A percentile compares a stretch with the other conserved stretches of the same genome.
These are phyloP conservation scores for Capreolus pygargus DNA, from an alignment of 2,113 vertebrate species.

Conservation along the genomic window DNA sequence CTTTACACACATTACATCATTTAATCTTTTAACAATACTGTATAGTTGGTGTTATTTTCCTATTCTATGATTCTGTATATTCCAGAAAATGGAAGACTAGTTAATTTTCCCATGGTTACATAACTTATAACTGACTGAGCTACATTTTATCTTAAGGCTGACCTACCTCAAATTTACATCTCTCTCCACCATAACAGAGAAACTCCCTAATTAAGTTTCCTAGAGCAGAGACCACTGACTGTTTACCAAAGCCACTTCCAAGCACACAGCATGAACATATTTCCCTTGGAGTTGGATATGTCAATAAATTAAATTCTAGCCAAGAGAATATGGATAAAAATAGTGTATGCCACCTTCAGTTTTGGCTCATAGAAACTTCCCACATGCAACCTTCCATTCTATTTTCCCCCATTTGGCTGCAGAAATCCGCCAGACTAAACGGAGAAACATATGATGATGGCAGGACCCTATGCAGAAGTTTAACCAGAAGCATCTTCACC, in stretches of 20 bases:
- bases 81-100: not conserved
- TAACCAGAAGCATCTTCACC: not conserved
- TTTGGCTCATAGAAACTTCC: not conserved
- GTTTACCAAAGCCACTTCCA: conserved; percentile 23
- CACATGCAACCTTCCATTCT: not conserved
- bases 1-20: not conserved
- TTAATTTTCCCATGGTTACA: not conserved
- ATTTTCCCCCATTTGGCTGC: not conserved
- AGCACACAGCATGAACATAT: not conserved
- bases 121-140: not conserved
- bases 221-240: not conserved
- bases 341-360: not conserved
- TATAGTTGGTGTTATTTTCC: not conserved
- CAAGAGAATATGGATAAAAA: not conserved
- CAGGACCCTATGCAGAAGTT: not conserved
- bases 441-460: not conserved
- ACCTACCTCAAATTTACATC: conserved; percentile 5
- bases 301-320: not conserved
- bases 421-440: not conserved
- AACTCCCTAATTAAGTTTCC: not conserved
- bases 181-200: not conserved
- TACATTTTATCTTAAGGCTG: not conserved
- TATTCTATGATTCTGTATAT: not conserved
- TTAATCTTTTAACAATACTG: conserved; percentile 1
- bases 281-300: not conserved